These are phyloP conservation scores for Drosophila lowei DNA, from an alignment of 1,140 invertebrate genomes.

Conservation along the genomic window DNA sequence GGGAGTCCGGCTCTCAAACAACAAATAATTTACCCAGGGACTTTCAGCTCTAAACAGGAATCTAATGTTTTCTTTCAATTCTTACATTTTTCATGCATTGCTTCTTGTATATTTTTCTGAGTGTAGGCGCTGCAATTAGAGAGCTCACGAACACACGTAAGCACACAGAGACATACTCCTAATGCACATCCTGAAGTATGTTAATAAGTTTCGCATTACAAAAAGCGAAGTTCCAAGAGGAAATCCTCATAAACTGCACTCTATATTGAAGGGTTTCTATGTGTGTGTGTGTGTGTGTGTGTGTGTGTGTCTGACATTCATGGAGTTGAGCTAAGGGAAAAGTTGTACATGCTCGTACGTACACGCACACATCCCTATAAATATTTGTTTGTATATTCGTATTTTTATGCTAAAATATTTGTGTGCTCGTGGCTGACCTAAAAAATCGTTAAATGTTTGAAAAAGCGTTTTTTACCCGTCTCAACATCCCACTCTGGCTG, in stretches of 20 bases:
- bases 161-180: slow-evolving; percentile 27
- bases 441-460: slow-evolving; percentile 60
- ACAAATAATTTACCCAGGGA: too few relatives aligned
- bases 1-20: too few relatives aligned
- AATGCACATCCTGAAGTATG: slow-evolving; percentile 73
- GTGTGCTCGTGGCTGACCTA: slow-evolving; percentile 66
- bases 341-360: not conserved
- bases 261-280: slow-evolving; percentile 24
- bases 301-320: slow-evolving; percentile 50
- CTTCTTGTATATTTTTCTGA: too few relatives aligned
- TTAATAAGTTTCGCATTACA: slow-evolving; percentile 74
- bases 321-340: slow-evolving; percentile 44
- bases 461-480: slow-evolving; percentile 28
- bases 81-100: too few relatives aligned
- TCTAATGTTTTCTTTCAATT: too few relatives aligned
- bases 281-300: slow-evolving; percentile 10
- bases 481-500: too few relatives aligned
- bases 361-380: slow-evolving; percentile 16
- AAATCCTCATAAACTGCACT: slow-evolving; percentile 63
- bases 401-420: slow-evolving; percentile 81
- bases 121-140: slow-evolving; percentile 53
- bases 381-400: slow-evolving; percentile 52
- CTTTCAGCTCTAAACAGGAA: too few relatives aligned
- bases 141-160: slow-evolving; percentile 16
- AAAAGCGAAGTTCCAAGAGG: slow-evolving; percentile 43